Percentiles rank a stretch among this genome's conserved stretches.
phyloP scores from a whole-genome alignment of 2,888 invertebrate species.

The Uropetala carovei region DNA sequence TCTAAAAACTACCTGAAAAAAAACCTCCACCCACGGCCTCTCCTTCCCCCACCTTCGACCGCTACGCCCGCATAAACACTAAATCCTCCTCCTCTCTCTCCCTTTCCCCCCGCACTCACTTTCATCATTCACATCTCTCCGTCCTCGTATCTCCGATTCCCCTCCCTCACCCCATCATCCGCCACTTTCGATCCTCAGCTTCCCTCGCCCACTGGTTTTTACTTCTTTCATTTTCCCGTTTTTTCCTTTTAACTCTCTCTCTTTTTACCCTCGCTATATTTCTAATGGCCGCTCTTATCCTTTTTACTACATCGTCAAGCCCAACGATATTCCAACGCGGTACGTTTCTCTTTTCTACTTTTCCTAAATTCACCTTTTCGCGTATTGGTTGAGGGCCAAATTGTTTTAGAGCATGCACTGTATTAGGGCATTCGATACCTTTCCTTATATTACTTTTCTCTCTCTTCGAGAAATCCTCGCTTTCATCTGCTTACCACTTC shows the following conservation, averaged over 20 bases:
- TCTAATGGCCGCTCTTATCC: too few species aligned
- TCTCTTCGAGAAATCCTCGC: too few species aligned
- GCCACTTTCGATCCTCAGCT: neutral
- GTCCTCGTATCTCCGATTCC: neutral
- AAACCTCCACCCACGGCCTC: neutral
- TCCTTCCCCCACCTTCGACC: neutral
- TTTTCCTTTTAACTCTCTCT: neutral
- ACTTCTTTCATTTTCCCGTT: neutral
- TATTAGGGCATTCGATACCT: too few species aligned
- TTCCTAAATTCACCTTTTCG: too few species aligned
- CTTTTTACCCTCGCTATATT: too few species aligned
- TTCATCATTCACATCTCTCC: neutral
- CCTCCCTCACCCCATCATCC: neutral
- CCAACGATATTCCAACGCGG: too few species aligned
- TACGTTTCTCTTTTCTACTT: too few species aligned
- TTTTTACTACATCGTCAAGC: too few species aligned
- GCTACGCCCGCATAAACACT: neutral
- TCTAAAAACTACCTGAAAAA: slow-evolving; percentile 19
- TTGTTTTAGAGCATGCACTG: too few species aligned
- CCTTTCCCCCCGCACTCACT: neutral
- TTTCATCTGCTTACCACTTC: too few species aligned
- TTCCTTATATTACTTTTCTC: too few species aligned
- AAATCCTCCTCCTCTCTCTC: neutral
- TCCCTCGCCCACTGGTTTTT: neutral
- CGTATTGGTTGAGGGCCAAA: too few species aligned